Evolutionary conservation across 2,888 invertebrate species (phyloP).

Genomic region (Drosophila mimetica): DNA sequence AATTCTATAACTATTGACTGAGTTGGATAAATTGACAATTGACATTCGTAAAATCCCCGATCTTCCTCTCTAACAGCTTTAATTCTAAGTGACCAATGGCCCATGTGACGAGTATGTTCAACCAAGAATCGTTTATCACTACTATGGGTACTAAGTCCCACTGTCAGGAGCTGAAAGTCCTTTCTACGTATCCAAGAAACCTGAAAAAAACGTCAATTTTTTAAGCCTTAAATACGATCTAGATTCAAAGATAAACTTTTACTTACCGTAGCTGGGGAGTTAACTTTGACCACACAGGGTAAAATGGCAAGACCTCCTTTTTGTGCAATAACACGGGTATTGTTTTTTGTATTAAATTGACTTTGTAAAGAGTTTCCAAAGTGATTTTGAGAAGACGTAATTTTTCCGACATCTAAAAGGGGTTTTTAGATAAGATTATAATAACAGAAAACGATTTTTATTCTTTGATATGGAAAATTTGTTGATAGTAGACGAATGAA

Average conservation of each 20-base stretch:
- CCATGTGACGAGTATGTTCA: slow-evolving; percentile 87
- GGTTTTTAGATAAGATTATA: too few relatives aligned
- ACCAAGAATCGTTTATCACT: slow-evolving; percentile 88
- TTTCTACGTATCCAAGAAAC: slow-evolving; percentile 88
- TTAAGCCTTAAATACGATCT: not conserved
- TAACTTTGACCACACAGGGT: slow-evolving; percentile 84
- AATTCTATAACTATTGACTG: slow-evolving; percentile 88
- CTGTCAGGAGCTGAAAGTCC: slow-evolving; percentile 88
- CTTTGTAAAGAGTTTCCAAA: slow-evolving; percentile 80
- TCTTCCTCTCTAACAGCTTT: slow-evolving; percentile 84
- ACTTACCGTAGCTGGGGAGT: slow-evolving; percentile 84
- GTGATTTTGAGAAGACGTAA: slow-evolving; percentile 83
- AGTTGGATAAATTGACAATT: slow-evolving; percentile 88
- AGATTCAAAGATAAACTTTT: not conserved
- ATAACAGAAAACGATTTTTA: not conserved
- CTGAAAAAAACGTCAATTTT: too few relatives aligned
- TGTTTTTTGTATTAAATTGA: slow-evolving; percentile 84
- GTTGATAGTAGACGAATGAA: too few relatives aligned
- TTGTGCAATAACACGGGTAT: slow-evolving; percentile 83
- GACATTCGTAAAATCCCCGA: slow-evolving; percentile 87
- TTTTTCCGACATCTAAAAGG: slow-evolving; percentile 82
- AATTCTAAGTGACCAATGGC: slow-evolving; percentile 86
- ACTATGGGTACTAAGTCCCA: slow-evolving; percentile 87
- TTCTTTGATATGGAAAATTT: not conserved
- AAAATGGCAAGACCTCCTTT: slow-evolving; percentile 84